Evolutionary conservation across 1,140 invertebrate species (phyloP), one percentile per base, ranked within the genome.

Genomic region (Cryptotermes secundus): DNA sequence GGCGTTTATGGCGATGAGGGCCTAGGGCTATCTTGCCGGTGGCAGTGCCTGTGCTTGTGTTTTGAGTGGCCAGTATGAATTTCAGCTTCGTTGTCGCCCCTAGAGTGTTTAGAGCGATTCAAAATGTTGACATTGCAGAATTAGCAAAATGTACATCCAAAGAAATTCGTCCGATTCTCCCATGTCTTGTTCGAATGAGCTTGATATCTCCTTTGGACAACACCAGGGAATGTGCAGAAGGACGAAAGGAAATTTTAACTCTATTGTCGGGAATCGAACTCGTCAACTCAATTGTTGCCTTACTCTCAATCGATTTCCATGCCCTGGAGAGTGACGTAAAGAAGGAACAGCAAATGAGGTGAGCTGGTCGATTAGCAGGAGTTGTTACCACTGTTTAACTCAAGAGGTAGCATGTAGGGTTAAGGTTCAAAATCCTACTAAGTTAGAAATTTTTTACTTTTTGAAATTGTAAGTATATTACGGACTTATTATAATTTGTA

Each of bases 231-330:
- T 98, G 97, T 89, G 93, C 94, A 10, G 94, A 95, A 87, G 94
- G 94, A 19, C 94, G 96, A 86, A 97, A 97, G 89, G 94, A 96
- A 86, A 96, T 99, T 80, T 89, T 99, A 0, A 96, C 96, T 24
- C 93, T 98, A 45, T 90, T 99, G 1, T 96, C 96, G 2, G 96
- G 96, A 6, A 96, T 98, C 86, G 97, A 99, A 89, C 93, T 96
- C 42, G 97, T 99, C 0, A 99, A 99, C 90, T 96, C 96, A 80
- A 96, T 99, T 83, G 97, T 99, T 12, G 96, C 96, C 19, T 90
- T 99, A 6, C 90, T 99, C 22, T 98, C 97, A 2, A 97, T 99
- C 79, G 97, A 99, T 91, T 99, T 99, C 90, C 96, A 98, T 88
- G 93, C 95, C 31, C 90, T 99, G 42, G 98, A 99, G 91, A 94